Conservation (phyloP, 2,113 vertebrate species). For the Diadophis punctatus region DNA sequence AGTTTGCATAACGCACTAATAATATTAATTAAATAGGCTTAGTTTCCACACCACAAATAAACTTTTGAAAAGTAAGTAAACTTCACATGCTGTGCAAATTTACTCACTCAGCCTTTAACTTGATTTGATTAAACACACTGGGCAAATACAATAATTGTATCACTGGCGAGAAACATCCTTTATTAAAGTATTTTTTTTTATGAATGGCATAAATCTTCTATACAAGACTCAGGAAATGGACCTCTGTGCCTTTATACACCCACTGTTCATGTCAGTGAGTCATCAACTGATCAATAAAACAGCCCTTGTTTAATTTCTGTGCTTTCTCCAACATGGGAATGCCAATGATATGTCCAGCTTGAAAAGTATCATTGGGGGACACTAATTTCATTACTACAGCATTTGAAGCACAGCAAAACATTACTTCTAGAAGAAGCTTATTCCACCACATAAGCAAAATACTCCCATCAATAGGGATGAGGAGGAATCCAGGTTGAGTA, state of each 20-base stretch:
- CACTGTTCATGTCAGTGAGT: neutral
- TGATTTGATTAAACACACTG: neutral
- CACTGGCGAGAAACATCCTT: neutral
- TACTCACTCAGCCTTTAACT: neutral
- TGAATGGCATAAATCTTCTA: neutral
- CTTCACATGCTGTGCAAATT: neutral
- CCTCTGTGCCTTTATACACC: neutral
- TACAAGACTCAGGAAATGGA: neutral
- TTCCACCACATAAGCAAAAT: neutral
- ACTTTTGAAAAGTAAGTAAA: neutral
- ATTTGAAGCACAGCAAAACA: neutral
- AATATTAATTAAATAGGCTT: neutral
- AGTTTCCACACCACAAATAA: neutral
- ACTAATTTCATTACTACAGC: neutral
- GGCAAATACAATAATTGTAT: neutral
- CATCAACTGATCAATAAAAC: neutral
- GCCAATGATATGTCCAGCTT: neutral
- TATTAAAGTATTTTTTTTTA: neutral
- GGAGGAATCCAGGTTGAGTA: neutral
- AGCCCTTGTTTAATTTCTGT: neutral
- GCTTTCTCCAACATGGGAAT: neutral
- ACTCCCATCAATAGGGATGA: neutral
- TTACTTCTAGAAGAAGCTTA: neutral
- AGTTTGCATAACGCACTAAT: neutral
- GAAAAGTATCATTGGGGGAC: neutral